Evolutionary conservation across 2,113 vertebrate genomes (phyloP).

Genomic region (Tretioscincus oriximinensis): DNA sequence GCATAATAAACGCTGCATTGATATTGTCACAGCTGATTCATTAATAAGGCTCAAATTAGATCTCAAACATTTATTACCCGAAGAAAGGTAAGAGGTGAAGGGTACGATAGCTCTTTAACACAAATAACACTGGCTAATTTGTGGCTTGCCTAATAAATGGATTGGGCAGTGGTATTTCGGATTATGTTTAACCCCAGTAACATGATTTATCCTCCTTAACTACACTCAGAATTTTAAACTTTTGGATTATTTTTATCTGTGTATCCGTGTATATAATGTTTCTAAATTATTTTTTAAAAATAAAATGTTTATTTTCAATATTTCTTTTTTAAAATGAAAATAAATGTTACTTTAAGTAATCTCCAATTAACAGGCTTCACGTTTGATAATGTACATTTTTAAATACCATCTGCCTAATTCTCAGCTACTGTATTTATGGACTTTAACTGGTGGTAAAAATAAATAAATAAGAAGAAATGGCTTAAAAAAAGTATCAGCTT

Average conservation of each 20-base stretch:
- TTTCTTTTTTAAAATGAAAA: slow-evolving; percentile 6
- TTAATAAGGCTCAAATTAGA: slow-evolving; percentile 49
- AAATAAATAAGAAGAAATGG: slow-evolving; percentile 73
- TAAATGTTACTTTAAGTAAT: slow-evolving; percentile 31
- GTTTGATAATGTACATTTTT: slow-evolving; percentile 50
- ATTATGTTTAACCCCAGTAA: neutral
- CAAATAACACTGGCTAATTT: neutral
- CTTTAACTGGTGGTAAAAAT: slow-evolving; percentile 82
- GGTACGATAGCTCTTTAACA: neutral
- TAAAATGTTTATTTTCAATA: slow-evolving; percentile 17
- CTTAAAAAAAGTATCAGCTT: slow-evolving; percentile 82
- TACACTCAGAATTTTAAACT: slow-evolving; percentile 41
- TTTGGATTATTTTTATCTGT: slow-evolving; percentile 19
- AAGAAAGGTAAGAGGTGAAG: neutral
- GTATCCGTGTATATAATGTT: neutral
- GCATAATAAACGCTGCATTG: slow-evolving; percentile 37
- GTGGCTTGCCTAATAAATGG: neutral
- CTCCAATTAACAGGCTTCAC: slow-evolving; percentile 33
- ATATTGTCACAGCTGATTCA: slow-evolving; percentile 60
- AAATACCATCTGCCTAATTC: slow-evolving; percentile 59
- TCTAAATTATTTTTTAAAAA: neutral
- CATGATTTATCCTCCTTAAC: neutral
- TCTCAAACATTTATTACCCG: neutral
- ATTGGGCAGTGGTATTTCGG: too few species aligned
- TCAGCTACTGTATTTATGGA: slow-evolving; percentile 86